Percentiles rank a stretch among this genome's conserved stretches.
These are phyloP conservation scores for Sesamia inferens DNA, from an alignment of 2,888 invertebrate genomes.

Conservation along the genomic window DNA sequence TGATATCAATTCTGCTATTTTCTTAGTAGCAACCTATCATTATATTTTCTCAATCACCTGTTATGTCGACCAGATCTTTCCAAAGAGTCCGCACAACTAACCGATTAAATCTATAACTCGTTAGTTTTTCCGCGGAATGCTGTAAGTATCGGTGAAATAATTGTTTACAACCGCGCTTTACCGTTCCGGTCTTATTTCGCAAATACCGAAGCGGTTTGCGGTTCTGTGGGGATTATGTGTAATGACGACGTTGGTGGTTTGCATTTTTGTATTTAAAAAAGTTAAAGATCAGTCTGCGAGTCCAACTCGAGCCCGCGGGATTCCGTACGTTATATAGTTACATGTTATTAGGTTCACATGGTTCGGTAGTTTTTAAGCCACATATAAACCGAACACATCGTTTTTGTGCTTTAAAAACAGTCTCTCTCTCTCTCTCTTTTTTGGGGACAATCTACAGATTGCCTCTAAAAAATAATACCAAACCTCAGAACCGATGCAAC, in stretches of 20 bases:
- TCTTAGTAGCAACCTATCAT: not conserved
- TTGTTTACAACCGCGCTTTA: constrained; percentile 27
- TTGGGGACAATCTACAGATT: no score
- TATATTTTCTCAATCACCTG: constrained; percentile 1
- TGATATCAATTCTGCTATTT: not conserved
- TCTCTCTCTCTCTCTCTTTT: no score
- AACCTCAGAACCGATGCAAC: no score
- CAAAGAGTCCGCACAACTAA: constrained; percentile 24
- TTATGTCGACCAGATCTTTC: constrained; percentile 4
- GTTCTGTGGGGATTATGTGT: constrained; percentile 21
- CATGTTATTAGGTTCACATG: no score
- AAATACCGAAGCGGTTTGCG: constrained; percentile 39
- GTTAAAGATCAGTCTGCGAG: not conserved
- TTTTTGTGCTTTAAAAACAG: no score
- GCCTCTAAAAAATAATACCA: no score
- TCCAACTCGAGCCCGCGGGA: no score
- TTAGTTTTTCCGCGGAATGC: constrained; percentile 45
- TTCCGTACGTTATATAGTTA: no score
- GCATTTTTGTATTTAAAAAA: not conserved
- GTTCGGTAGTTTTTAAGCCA: no score
- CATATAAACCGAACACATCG: no score
- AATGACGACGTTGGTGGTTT: constrained; percentile 12
- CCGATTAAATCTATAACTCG: constrained; percentile 37
- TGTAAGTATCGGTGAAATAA: constrained; percentile 51
- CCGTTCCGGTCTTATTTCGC: constrained; percentile 43